Base-by-base conservation (phyloP, 2,888 invertebrate species). In the Drosophila hawaiiensis region DNA sequence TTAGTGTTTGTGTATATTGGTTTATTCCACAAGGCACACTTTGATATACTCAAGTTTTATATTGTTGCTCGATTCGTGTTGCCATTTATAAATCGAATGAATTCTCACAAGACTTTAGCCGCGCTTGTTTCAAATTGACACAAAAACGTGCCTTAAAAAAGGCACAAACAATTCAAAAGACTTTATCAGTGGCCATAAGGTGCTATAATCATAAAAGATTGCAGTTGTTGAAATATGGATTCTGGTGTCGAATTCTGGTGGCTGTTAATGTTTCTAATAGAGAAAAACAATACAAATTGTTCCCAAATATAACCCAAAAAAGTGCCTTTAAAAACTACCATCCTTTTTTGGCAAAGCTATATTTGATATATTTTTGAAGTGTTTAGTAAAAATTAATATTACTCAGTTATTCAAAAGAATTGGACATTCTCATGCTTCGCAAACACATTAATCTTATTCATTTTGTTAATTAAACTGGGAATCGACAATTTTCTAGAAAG, bases 11-110 rank as follows among this genome's bases (percentile, higher is more conserved):
- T 58, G 58, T 53, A 53, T 52, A 22, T 43, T 41, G n/a, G 61
- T 53, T 73, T 56, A 80, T 72, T 82, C 82, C 82, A 58, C 68
- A 33, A 66, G 82, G 82, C 64, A 68, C 82, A 82, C 80, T 82
- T 82, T 75, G 69, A 28, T 52, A 55, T 53, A 60, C 71, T 73
- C 54, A 73, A 78, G 64, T 76, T 78, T 73, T 65, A 73, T 80
- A 80, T 72, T 71, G 75, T 67, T 59, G 66, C 70, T 65, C 65
- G 52, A 49, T 69, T 72, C 55, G 55, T 47, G 43, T 68, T 62
- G 56, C 53, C 64, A 47, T 68, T 76, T 72, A 61, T 82, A 82
- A 82, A 82, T 78, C 82, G 82, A 73, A 72, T 37, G 66, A 75
- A 77, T 55, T 68, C 79, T 68, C 77, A 50, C 3, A 31, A 61